phyloP scores from a whole-genome alignment of 1,140 invertebrate genomes.

The Philaenus spumarius region DNA sequence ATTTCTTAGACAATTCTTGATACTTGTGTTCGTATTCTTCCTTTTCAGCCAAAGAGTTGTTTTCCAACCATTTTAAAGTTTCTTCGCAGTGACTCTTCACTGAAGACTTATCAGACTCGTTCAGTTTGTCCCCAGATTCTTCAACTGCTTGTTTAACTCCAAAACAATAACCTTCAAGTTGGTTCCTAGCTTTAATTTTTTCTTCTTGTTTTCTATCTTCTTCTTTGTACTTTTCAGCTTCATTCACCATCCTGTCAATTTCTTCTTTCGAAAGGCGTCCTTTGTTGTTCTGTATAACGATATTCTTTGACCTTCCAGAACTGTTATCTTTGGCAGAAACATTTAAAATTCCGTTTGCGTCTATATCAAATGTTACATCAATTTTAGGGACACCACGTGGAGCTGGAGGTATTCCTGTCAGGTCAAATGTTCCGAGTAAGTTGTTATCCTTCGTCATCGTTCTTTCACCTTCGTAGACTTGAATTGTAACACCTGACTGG shows the following conservation, averaged over 20 bases:
- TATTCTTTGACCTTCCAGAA: conserved; percentile 95
- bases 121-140: conserved; percentile 36
- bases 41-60: conserved; percentile 56
- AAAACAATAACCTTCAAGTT: conserved; percentile 64
- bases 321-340: conserved; percentile 80
- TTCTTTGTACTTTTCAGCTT: conserved; percentile 88
- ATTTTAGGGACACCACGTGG: conserved; percentile 43
- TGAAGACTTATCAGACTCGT: conserved; percentile 36
- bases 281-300: conserved; percentile 97
- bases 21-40: conserved; percentile 68
- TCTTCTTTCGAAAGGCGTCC: conserved; percentile 93
- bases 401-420: conserved; percentile 56
- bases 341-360: conserved; percentile 63
- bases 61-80: conserved; percentile 47
- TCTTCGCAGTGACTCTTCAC: conserved; percentile 42
- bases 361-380: conserved; percentile 54
- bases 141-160: conserved; percentile 52
- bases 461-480: conserved; percentile 62
- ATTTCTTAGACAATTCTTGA: conserved; percentile 63
- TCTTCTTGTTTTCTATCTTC: conserved; percentile 89
- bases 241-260: conserved; percentile 95
- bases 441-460: conserved; percentile 73
- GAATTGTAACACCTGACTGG: conserved; percentile 68
- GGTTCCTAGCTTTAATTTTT: conserved; percentile 81
- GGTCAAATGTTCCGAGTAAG: conserved; percentile 69